Conservation (phyloP, 1,140 invertebrate genomes). For the Sminthurides bifidus region DNA sequence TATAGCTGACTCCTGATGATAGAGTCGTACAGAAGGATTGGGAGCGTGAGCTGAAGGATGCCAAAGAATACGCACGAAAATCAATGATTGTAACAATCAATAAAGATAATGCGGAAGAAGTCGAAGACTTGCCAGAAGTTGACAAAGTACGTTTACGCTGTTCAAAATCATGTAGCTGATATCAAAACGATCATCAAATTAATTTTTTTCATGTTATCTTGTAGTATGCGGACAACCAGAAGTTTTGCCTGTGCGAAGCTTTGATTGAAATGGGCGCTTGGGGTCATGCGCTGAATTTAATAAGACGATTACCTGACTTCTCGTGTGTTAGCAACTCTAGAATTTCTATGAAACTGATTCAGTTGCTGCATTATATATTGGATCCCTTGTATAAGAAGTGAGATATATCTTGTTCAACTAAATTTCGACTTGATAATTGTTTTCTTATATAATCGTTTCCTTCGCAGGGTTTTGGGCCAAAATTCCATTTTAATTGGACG, state of each 20-base stretch:
- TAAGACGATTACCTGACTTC: slow-evolving; percentile 68
- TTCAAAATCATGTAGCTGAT: no score
- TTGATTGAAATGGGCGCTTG: slow-evolving; percentile 79
- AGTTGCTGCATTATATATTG: slow-evolving; percentile 70
- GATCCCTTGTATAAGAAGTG: slow-evolving; percentile 79
- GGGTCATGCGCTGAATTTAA: slow-evolving; percentile 65
- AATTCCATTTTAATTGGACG: no score
- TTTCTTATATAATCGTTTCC: no score
- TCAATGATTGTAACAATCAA: slow-evolving; percentile 73
- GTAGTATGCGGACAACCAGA: slow-evolving; percentile 75
- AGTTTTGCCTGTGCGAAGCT: slow-evolving; percentile 81
- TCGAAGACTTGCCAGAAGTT: slow-evolving; percentile 48
- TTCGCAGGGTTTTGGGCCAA: no score
- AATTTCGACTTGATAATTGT: no score
- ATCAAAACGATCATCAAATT: neutral
- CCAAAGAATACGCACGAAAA: slow-evolving; percentile 75
- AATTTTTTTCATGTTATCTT: slow-evolving; percentile 18
- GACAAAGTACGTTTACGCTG: slow-evolving; percentile 34
- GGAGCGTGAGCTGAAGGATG: slow-evolving; percentile 68
- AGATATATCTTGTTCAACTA: no score
- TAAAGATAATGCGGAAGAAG: slow-evolving; percentile 56
- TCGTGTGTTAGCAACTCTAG: slow-evolving; percentile 63
- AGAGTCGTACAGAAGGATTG: slow-evolving; percentile 63
- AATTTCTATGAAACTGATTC: slow-evolving; percentile 64
- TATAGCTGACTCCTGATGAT: slow-evolving; percentile 70